These are phyloP conservation scores for Aix galericulata DNA, from an alignment of 2,113 vertebrate species.

Conservation along the genomic window DNA sequence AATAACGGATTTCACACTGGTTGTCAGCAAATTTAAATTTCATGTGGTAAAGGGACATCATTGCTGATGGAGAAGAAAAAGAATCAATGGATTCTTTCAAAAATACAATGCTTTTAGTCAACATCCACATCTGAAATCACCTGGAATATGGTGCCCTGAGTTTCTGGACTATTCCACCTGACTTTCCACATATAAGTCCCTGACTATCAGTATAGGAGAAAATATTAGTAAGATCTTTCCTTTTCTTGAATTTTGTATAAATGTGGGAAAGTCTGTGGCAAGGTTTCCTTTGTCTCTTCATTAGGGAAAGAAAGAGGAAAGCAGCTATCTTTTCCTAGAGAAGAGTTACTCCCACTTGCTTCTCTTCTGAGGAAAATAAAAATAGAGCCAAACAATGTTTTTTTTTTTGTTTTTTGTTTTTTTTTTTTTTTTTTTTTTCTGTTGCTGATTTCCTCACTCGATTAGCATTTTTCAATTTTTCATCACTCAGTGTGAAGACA, in stretches of 20 bases:
- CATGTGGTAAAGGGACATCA: not conserved
- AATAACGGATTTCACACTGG: not conserved
- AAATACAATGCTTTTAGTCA: not conserved
- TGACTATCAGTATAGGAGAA: not conserved
- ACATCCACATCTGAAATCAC: not conserved
- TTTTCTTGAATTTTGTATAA: not conserved
- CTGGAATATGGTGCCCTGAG: not conserved
- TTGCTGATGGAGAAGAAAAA: not conserved
- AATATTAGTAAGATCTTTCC: not conserved
- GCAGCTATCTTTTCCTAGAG: not conserved
- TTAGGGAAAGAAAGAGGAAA: not conserved
- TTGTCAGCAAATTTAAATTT: not conserved
- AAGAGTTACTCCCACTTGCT: not conserved
- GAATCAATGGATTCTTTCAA: not conserved
- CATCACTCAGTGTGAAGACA: not conserved
- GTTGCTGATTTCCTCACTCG: not conserved
- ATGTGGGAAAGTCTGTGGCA: not conserved
- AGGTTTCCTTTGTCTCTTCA: not conserved
- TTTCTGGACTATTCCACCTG: not conserved
- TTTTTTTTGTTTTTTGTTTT: not conserved
- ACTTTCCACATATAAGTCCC: not conserved
- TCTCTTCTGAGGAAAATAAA: not conserved
- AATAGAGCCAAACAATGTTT: not conserved
- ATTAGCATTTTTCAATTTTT: not conserved
- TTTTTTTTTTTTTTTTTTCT: not conserved